Percentiles rank a stretch among this genome's conserved stretches.
These are phyloP conservation scores for Virgularia gustaviana DNA, from an alignment of 92 coral and sea anemone species.

Conservation along the genomic window DNA sequence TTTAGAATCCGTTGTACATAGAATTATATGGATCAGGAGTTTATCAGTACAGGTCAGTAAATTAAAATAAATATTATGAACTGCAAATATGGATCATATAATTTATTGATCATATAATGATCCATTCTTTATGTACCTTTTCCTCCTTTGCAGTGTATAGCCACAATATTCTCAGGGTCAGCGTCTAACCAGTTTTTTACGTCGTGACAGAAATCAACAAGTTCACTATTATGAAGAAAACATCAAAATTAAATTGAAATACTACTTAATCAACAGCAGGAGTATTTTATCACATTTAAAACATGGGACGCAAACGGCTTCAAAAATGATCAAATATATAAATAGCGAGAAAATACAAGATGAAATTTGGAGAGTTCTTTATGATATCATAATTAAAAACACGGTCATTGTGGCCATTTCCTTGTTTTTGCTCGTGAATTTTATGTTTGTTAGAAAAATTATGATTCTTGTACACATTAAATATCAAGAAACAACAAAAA, in stretches of 20 bases:
- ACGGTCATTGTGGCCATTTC: background rate
- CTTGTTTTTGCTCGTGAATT: no score
- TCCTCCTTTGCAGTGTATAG: slow-evolving; percentile 98
- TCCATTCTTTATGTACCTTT: slow-evolving; percentile 58
- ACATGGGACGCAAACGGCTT: no score
- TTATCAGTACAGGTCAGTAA: background rate
- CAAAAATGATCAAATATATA: no score
- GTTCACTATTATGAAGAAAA: no score
- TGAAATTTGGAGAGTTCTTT: no score
- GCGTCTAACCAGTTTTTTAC: slow-evolving; percentile 84
- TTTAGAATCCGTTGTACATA: background rate
- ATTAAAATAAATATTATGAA: background rate
- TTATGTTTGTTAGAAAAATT: no score
- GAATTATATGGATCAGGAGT: no score
- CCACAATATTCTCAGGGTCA: slow-evolving; percentile 82
- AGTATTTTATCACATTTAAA: no score
- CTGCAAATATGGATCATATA: background rate
- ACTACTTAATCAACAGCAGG: background rate
- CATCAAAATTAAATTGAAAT: background rate
- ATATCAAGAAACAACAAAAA: no score
- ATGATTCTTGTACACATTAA: no score
- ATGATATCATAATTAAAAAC: background rate
- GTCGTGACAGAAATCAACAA: slow-evolving; percentile 89
- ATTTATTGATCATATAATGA: no score
- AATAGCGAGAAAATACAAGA: no score